A percentile compares a stretch with the other conserved stretches of the same genome.
Evolutionary conservation across 2,797 vertebrate species (phyloP).

Genomic region (Miichthys miiuy): DNA sequence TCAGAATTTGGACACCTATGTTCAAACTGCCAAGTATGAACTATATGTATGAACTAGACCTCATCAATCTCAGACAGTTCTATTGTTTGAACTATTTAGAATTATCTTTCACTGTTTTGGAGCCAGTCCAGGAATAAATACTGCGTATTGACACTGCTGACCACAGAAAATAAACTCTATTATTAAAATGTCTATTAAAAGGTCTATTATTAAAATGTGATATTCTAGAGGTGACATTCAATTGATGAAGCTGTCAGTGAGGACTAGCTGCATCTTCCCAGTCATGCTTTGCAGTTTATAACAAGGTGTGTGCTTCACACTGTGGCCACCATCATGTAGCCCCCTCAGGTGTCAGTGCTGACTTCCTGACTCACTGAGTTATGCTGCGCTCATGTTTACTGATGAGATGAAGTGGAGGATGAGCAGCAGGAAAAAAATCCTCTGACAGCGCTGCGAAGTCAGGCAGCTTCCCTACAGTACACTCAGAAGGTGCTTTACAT

Average conservation of each 20-base stretch:
- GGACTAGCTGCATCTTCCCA: background rate
- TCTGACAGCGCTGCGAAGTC: background rate
- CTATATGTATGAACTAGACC: background rate
- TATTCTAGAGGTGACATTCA: background rate
- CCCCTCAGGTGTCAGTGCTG: conserved; percentile 13
- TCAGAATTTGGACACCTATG: background rate
- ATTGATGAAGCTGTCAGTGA: background rate
- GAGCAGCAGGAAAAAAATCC: background rate
- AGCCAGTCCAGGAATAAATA: no score
- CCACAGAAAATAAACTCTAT: background rate
- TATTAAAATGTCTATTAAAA: background rate
- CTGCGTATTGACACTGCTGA: no score
- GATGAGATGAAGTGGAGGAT: conserved; percentile 41
- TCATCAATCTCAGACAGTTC: no score
- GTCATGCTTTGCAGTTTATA: background rate
- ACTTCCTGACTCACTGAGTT: conserved; percentile 30
- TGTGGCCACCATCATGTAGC: conserved; percentile 16
- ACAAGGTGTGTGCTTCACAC: background rate
- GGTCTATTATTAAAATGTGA: background rate
- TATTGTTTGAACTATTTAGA: no score
- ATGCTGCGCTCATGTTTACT: conserved; percentile 31
- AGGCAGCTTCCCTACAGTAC: background rate
- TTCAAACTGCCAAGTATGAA: background rate
- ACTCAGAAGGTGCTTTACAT: background rate
- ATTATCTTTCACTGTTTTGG: no score